Evolutionary conservation across 1,140 invertebrate genomes (phyloP).

Genomic region (Zaprionus inermis): DNA sequence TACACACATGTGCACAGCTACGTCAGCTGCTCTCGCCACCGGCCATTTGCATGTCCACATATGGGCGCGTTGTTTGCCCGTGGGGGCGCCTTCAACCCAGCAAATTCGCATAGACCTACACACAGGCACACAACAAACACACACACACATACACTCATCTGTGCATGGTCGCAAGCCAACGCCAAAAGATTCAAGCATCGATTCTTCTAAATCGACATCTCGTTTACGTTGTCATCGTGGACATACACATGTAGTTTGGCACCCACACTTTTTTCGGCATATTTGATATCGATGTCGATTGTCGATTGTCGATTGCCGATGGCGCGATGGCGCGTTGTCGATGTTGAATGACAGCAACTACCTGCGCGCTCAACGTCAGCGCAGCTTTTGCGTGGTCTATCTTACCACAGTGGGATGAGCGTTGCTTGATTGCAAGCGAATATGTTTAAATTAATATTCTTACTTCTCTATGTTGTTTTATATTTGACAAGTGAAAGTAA

Average conservation of each 20-base stretch:
- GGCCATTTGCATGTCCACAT: slow-evolving; percentile 51
- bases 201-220: slow-evolving; percentile 54
- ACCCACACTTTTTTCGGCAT: slow-evolving; percentile 64
- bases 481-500: too few species aligned
- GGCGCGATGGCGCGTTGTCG: slow-evolving; percentile 28
- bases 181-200: slow-evolving; percentile 51
- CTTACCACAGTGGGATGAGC: slow-evolving; percentile 27
- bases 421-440: background rate
- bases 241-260: slow-evolving; percentile 75
- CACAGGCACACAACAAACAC: background rate
- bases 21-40: slow-evolving; percentile 38
- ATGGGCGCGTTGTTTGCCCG: slow-evolving; percentile 32
- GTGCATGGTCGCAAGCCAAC: slow-evolving; percentile 50
- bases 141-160: background rate
- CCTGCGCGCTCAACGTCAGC: slow-evolving; percentile 20
- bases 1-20: slow-evolving; percentile 10
- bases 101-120: slow-evolving; percentile 12
- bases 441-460: background rate
- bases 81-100: slow-evolving; percentile 37
- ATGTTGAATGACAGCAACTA: slow-evolving; percentile 3
- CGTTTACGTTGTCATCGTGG: slow-evolving; percentile 62
- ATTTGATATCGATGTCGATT: slow-evolving; percentile 39
- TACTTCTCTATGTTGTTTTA: too few species aligned
- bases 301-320: slow-evolving; percentile 15
- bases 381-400: slow-evolving; percentile 8